phyloP scores from a whole-genome alignment of 2,113 vertebrate species.

The Procavia capensis region DNA sequence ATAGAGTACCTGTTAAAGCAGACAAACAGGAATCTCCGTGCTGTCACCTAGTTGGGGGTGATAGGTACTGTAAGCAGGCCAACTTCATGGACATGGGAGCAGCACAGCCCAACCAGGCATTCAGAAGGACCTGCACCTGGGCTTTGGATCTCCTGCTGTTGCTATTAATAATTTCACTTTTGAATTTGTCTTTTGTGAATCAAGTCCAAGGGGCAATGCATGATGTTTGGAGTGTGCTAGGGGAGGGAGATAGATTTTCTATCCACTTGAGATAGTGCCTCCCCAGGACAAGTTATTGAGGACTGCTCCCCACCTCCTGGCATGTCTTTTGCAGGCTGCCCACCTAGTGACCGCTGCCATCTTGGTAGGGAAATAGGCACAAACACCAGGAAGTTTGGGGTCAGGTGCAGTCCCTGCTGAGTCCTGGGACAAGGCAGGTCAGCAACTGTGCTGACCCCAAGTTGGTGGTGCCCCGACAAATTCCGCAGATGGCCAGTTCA shows the following conservation, averaged over 20 bases:
- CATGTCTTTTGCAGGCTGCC: background rate
- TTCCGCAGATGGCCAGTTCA: background rate
- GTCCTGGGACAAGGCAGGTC: background rate
- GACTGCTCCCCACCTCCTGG: background rate
- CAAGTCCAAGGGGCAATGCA: background rate
- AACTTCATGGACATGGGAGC: background rate
- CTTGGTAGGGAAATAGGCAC: background rate
- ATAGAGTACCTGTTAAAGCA: background rate
- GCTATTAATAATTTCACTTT: background rate
- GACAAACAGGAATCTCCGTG: background rate
- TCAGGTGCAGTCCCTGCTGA: background rate
- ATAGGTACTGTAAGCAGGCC: background rate
- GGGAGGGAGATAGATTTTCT: background rate
- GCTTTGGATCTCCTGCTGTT: background rate
- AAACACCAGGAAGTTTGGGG: background rate
- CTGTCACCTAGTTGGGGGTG: background rate
- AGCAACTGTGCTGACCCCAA: background rate
- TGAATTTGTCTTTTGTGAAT: background rate
- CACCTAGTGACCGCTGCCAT: no score
- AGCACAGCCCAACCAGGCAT: background rate
- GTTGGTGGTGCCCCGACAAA: background rate
- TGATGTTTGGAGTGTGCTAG: fast-evolving
- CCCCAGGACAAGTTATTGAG: background rate
- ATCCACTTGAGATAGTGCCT: background rate
- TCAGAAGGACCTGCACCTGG: background rate